Evolutionary conservation across 1,140 invertebrate genomes (phyloP).

Genomic region (Drosophila subpulchrella): DNA sequence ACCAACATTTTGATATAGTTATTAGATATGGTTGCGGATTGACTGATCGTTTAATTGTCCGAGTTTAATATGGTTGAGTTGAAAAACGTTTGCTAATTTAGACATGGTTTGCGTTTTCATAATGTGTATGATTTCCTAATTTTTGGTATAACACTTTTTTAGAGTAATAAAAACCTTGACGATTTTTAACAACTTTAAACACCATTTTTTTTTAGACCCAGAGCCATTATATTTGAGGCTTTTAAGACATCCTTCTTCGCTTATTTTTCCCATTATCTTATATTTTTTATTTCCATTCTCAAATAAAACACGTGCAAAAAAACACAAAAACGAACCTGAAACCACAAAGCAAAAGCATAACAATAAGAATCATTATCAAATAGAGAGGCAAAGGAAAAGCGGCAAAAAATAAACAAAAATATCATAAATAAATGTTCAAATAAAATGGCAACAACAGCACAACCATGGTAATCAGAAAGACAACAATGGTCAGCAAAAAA

Average conservation of each 20-base stretch:
- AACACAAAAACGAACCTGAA: constrained; percentile 34
- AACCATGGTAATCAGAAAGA: constrained; percentile 27
- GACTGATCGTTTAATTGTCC: constrained; percentile 43
- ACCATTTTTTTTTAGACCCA: not conserved
- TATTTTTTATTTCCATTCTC: constrained; percentile 36
- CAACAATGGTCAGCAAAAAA: constrained; percentile 34
- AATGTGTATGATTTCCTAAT: not conserved
- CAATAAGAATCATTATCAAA: constrained; percentile 71
- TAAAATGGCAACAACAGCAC: constrained; percentile 55
- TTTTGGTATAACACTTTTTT: not conserved
- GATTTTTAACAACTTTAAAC: not conserved
- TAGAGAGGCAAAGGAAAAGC: constrained; percentile 22
- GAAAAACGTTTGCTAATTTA: constrained; percentile 6
- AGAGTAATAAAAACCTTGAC: not conserved
- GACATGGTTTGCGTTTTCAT: constrained; percentile 3
- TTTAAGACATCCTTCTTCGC: constrained; percentile 16
- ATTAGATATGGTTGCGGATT: constrained; percentile 62
- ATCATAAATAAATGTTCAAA: constrained; percentile 64
- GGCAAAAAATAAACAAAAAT: constrained; percentile 23
- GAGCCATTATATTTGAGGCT: constrained; percentile 7
- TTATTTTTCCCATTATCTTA: constrained; percentile 12
- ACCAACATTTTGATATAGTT: constrained; percentile 66
- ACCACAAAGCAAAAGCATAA: constrained; percentile 46
- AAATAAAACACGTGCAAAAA: constrained; percentile 54
- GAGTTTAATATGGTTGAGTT: constrained; percentile 9